phyloP scores from a whole-genome alignment of 2,113 vertebrate genomes.

The Stomatorhinus ivindoensis region DNA sequence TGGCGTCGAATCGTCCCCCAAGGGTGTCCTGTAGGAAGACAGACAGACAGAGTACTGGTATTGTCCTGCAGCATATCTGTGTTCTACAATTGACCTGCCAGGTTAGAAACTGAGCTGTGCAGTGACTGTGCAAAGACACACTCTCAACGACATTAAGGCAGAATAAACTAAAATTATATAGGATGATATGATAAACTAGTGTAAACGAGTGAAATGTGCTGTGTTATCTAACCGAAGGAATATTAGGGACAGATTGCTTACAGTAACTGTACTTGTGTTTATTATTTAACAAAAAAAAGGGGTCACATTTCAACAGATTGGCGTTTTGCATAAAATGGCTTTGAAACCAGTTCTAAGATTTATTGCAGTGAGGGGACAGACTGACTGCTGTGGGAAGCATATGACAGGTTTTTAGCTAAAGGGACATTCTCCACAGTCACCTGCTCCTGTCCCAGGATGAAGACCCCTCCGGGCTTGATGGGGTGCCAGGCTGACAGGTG shows the following conservation, averaged over 20 bases:
- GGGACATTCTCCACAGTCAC: conserved; percentile 35
- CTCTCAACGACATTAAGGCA: background rate
- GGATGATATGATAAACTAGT: background rate
- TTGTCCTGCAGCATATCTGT: background rate
- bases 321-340: background rate
- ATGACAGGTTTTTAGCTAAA: background rate
- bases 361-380: background rate
- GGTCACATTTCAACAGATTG: background rate
- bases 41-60: background rate
- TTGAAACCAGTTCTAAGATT: background rate
- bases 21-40: conserved; percentile 59
- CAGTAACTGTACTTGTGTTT: background rate
- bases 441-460: conserved; percentile 75
- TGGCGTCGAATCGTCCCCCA: conserved; percentile 68
- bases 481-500: conserved; percentile 71
- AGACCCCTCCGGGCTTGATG: conserved; percentile 69
- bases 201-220: background rate
- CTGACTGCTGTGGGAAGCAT: background rate
- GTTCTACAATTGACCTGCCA: background rate
- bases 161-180: background rate
- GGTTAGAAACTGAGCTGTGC: background rate
- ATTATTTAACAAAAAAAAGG: background rate
- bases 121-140: background rate
- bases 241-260: background rate
- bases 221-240: background rate